These are phyloP conservation scores for Myrmophylax atrothorax DNA, from an alignment of 2,113 vertebrate species.

Conservation along the genomic window DNA sequence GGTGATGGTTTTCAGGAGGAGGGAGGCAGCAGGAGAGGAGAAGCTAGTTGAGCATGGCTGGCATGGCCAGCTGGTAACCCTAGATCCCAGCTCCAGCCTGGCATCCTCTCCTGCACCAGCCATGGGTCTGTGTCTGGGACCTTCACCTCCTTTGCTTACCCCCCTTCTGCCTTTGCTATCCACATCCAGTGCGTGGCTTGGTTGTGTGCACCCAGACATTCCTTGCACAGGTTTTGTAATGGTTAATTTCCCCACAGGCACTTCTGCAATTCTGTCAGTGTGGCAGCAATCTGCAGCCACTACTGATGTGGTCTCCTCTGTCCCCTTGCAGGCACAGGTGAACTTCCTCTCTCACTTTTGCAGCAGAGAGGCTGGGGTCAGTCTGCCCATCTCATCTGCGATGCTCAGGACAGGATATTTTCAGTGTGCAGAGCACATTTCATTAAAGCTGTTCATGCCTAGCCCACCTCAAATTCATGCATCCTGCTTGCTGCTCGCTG, in stretches of 20 bases:
- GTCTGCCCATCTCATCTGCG: background rate
- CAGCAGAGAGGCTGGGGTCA: background rate
- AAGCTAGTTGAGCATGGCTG: accelerated
- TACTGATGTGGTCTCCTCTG: background rate
- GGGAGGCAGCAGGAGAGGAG: background rate
- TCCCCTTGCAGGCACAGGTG: background rate
- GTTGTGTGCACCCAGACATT: background rate
- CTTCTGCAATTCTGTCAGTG: background rate
- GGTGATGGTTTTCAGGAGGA: background rate
- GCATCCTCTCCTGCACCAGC: background rate
- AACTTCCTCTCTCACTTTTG: background rate
- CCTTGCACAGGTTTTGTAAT: background rate
- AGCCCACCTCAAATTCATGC: background rate
- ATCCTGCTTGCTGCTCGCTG: accelerated
- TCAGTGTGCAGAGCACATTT: background rate
- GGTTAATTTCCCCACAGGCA: background rate
- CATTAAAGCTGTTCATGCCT: background rate
- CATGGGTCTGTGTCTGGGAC: accelerated
- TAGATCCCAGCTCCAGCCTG: accelerated
- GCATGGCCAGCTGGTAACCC: background rate
- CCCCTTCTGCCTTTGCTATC: background rate
- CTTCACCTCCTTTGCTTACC: background rate
- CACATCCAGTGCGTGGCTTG: accelerated
- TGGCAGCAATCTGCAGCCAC: background rate
- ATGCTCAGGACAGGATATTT: background rate